Percentiles rank a stretch among this genome's conserved stretches.
Conservation (phyloP, 2,113 vertebrate species). For the Octodon degus region DNA sequence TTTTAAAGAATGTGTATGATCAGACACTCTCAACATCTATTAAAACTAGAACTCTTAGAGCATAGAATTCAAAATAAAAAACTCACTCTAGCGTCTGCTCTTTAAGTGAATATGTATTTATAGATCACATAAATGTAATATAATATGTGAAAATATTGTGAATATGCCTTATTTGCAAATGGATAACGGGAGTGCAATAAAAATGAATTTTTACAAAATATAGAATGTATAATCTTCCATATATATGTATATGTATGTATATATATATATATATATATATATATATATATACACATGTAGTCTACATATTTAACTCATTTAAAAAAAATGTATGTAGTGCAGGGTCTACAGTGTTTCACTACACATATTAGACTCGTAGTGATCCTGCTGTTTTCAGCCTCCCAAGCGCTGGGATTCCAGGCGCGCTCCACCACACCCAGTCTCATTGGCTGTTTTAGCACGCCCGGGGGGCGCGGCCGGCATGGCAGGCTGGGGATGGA, state of each 20-base stretch:
- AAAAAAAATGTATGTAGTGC: no score
- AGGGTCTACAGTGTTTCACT: no score
- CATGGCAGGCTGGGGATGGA: no score
- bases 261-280: neutral
- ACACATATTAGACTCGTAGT: no score
- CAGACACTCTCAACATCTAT: neutral
- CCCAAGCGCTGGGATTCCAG: no score
- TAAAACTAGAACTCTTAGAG: neutral
- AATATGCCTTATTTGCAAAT: neutral
- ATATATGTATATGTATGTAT: neutral
- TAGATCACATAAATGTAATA: neutral
- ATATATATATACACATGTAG: neutral
- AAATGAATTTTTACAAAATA: neutral
- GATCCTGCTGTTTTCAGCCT: no score
- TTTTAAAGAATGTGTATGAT: neutral
- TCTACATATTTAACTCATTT: neutral
- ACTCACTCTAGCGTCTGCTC: neutral
- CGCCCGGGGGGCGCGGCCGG: no score
- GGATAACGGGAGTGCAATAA: neutral
- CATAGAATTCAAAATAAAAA: conserved; percentile 37
- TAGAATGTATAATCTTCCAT: neutral
- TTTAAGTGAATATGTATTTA: neutral
- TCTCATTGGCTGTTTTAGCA: no score
- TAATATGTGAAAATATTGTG: neutral
- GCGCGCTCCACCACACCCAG: no score